Evolutionary conservation across 2,113 vertebrate genomes (phyloP), one percentile per base, ranked within the genome.

Genomic region (Sorex fumeus): DNA sequence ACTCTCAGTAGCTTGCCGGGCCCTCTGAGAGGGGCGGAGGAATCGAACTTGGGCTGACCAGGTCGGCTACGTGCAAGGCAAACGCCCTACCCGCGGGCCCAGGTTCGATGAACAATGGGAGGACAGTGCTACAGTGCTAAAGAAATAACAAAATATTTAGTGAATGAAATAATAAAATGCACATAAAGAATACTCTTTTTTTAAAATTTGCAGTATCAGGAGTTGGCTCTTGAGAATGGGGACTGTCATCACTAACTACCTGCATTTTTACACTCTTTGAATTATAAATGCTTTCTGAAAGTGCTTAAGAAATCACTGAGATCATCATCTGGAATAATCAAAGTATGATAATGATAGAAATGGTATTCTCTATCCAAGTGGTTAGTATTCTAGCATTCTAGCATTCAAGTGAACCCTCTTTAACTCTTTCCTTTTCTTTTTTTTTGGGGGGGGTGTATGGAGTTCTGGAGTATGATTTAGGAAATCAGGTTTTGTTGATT

Each of bases 361-460:
- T 30, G 43, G n/a, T 45, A 13, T 67, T 88, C 21, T 60, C 67
- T 66, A 28, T 13, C 64, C 27, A 8, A 66, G 64, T 66, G 28
- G 8, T 30, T 76, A 43, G 71, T 50, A 67, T 71, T 76, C 70
- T 75, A 25, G 6, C 47, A 67, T 71, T 76, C 70, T 75, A 25
- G 6, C 47, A 66, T 82, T 74, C 18, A 34, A 28, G 60, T 64
- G 21, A 85, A 1, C 75, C 36, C 77, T 93, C 81, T 28, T 74
- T 84, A 64, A 84, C 21, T 27, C 32, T 13, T n/a, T n/a, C n/a
- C n/a, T 45, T 7, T 84, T 93, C 76, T 60, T 88, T 43, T 85
- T n/a, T n/a, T n/a, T n/a, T n/a, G n/a, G n/a, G n/a, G n/a, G n/a
- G n/a, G 32, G 34, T 40, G 12, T 77, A 67, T 72, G 75, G n/a